phyloP scores from a whole-genome alignment of 2,888 invertebrate species.

The Volucella bombylans region DNA sequence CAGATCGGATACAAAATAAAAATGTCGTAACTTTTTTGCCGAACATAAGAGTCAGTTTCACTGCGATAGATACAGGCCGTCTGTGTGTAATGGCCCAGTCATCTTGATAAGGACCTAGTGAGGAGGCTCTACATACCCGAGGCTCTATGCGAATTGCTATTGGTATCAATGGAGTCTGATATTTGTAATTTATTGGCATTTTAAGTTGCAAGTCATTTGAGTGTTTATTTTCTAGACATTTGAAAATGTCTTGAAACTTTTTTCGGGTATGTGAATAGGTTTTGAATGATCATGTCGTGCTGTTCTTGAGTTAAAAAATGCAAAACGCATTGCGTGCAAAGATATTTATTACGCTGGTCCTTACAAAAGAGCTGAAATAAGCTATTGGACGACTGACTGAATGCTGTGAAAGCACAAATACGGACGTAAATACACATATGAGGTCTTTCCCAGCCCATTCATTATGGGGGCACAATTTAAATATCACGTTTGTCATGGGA shows the following conservation, averaged over 20 bases:
- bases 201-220: constrained; percentile 8
- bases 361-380: not conserved
- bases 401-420: too few species aligned
- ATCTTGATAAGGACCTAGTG: constrained; percentile 60
- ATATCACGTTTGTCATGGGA: too few species aligned
- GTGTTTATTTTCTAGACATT: too few species aligned
- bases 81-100: constrained; percentile 40
- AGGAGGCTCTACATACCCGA: constrained; percentile 42
- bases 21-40: constrained; percentile 65
- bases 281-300: not conserved
- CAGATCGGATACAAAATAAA: constrained; percentile 49
- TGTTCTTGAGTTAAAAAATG: not conserved
- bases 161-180: constrained; percentile 38
- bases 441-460: too few species aligned
- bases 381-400: too few species aligned
- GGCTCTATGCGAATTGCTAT: constrained; percentile 12
- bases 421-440: too few species aligned
- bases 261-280: not conserved
- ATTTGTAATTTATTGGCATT: constrained; percentile 65
- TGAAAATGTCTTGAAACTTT: constrained; percentile 5
- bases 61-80: constrained; percentile 36
- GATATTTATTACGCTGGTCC: constrained; percentile 24
- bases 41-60: constrained; percentile 37
- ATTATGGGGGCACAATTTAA: too few species aligned
- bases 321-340: constrained; percentile 42